Conservation (phyloP, 2,113 vertebrate genomes). For the Phaetusa simplex region DNA sequence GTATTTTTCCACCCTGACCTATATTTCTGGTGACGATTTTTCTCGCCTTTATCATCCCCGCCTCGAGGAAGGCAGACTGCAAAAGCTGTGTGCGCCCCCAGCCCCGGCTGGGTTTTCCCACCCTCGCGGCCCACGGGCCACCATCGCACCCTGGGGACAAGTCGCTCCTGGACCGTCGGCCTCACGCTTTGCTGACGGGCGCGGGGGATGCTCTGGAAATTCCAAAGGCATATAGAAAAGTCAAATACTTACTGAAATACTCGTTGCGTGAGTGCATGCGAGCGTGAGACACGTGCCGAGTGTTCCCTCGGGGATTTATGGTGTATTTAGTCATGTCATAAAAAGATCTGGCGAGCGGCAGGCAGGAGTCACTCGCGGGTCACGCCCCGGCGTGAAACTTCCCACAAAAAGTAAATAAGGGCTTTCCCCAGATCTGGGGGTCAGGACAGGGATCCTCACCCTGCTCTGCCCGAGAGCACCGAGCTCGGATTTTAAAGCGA, state of each 20-base stretch:
- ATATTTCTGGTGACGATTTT: neutral
- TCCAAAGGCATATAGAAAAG: neutral
- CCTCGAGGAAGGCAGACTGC: neutral
- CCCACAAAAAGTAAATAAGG: neutral
- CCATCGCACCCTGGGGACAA: accelerated
- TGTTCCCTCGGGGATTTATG: neutral
- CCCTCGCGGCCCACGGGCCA: accelerated
- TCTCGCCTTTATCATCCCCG: no score
- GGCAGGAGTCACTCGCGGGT: neutral
- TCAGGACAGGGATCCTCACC: neutral
- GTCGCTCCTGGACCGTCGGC: neutral
- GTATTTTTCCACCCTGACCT: neutral
- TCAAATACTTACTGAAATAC: neutral
- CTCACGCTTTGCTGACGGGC: neutral
- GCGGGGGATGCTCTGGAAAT: neutral
- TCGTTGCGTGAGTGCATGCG: accelerated
- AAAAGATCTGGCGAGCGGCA: neutral
- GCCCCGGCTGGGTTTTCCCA: accelerated
- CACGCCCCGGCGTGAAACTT: neutral
- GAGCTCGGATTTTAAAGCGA: neutral
- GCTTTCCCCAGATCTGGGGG: neutral
- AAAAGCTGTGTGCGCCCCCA: neutral
- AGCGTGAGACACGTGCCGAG: accelerated
- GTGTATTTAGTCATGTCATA: neutral
- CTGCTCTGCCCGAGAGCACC: accelerated